Conservation (phyloP, 2,797 vertebrate species). For the Enteromius viviparus region DNA sequence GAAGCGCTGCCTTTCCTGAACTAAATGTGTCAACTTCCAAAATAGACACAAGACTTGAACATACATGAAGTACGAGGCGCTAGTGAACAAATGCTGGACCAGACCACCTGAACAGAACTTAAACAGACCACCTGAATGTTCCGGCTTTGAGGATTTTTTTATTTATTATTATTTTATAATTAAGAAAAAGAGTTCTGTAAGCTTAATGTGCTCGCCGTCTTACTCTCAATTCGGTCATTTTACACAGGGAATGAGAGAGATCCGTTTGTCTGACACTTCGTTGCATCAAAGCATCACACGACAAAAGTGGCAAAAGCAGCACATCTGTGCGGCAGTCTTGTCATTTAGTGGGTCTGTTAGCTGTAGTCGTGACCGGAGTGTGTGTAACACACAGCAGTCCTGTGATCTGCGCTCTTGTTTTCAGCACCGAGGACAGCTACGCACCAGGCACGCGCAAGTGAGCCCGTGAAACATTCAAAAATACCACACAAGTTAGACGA, state of each 20-base stretch:
- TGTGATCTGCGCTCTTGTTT: slow-evolving; percentile 37
- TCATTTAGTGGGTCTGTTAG: slow-evolving; percentile 18
- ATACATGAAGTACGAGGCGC: slow-evolving; percentile 2
- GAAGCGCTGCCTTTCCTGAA: neutral
- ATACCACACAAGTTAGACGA: neutral
- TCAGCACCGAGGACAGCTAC: slow-evolving; percentile 51
- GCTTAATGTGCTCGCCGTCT: neutral
- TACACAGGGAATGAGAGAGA: neutral
- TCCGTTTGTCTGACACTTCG: neutral
- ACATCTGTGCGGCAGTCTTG: slow-evolving; percentile 1
- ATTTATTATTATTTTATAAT: neutral
- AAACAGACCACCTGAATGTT: neutral
- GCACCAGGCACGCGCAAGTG: neutral
- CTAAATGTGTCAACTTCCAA: slow-evolving; percentile 15
- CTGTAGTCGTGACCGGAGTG: slow-evolving; percentile 44
- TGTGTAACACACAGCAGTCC: slow-evolving; percentile 32
- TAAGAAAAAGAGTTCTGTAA: neutral
- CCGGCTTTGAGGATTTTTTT: neutral
- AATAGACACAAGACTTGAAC: neutral
- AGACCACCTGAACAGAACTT: neutral
- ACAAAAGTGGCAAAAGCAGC: neutral
- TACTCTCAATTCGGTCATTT: neutral
- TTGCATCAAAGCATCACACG: slow-evolving; percentile 11
- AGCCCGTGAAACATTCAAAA: neutral
- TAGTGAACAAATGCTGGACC: neutral